A percentile compares a stretch with the other conserved stretches of the same genome.
Conservation (phyloP, 2,888 invertebrate species). For the Muscina levida region DNA sequence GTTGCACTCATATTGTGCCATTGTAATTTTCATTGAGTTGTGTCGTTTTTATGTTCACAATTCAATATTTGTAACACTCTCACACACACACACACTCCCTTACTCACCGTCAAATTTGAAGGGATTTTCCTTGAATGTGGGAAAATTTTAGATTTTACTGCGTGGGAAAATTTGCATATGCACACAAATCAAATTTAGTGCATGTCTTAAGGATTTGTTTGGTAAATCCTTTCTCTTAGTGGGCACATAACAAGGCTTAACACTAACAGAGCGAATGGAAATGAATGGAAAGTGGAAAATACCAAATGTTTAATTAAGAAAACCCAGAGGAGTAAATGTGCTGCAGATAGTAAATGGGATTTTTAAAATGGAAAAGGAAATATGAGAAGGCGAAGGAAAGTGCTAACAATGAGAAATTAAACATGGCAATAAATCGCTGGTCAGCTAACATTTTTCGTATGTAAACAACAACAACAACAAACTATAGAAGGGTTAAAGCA, state of each 20-base stretch:
- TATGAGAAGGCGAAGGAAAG: too few species aligned
- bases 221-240: neutral
- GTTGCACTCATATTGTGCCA: neutral
- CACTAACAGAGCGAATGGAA: neutral
- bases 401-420: too few species aligned
- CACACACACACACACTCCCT: neutral
- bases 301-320: neutral
- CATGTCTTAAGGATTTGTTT: neutral
- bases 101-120: conserved; percentile 11
- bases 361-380: too few species aligned
- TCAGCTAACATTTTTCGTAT: too few species aligned
- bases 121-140: conserved; percentile 53
- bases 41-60: neutral
- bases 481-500: too few species aligned
- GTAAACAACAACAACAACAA: too few species aligned
- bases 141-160: conserved; percentile 34
- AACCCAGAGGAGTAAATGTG: too few species aligned
- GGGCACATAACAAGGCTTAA: neutral
- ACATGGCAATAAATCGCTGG: too few species aligned
- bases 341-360: too few species aligned
- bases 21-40: neutral
- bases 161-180: conserved; percentile 52
- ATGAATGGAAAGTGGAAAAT: neutral
- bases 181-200: neutral
- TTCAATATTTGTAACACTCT: conserved; percentile 21